These are phyloP conservation scores for Amphipyra tragopoginis DNA, from an alignment of 2,888 invertebrate species.

Conservation along the genomic window DNA sequence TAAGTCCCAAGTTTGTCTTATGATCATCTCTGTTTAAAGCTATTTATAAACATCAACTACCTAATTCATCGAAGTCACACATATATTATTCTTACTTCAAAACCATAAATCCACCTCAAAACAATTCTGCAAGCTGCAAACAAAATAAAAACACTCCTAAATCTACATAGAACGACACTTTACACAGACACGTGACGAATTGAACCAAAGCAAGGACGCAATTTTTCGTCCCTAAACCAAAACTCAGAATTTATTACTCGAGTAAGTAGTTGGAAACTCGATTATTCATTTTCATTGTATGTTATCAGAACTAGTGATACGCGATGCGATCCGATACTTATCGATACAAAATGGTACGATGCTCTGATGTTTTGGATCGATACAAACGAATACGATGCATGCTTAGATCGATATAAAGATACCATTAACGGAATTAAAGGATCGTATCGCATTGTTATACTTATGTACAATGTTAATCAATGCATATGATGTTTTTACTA, in stretches of 20 bases:
- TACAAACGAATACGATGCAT: too few relatives aligned
- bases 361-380: too few relatives aligned
- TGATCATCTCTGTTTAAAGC: neutral
- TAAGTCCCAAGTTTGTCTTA: too few relatives aligned
- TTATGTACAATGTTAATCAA: too few relatives aligned
- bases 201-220: constrained; percentile 16
- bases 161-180: constrained; percentile 50
- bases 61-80: neutral
- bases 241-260: constrained; percentile 39
- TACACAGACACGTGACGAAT: constrained; percentile 46
- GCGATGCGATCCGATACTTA: too few relatives aligned
- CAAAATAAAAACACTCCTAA: constrained; percentile 41
- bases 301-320: too few relatives aligned
- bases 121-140: constrained; percentile 26
- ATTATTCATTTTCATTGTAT: constrained; percentile 58
- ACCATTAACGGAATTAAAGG: too few relatives aligned
- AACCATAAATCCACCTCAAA: constrained; percentile 7
- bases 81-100: constrained; percentile 1
- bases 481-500: too few relatives aligned
- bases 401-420: too few relatives aligned
- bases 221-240: constrained; percentile 32
- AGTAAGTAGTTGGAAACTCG: constrained; percentile 48
- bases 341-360: too few relatives aligned
- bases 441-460: too few relatives aligned
- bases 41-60: neutral